phyloP scores from a whole-genome alignment of 2,888 invertebrate genomes.

The Yponomeuta cagnagella region DNA sequence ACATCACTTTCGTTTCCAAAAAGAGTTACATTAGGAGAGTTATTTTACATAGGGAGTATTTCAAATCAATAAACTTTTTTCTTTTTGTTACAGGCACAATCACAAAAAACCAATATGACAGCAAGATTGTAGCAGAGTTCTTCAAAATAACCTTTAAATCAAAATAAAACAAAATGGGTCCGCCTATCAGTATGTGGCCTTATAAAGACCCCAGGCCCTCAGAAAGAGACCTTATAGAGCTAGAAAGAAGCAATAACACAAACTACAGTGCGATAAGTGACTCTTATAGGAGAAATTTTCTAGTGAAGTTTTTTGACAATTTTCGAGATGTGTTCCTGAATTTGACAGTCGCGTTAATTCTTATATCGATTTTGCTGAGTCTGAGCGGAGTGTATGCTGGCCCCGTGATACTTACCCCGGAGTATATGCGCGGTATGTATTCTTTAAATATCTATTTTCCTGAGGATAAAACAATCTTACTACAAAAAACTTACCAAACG shows the following conservation, averaged over 20 bases:
- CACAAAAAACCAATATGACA: slow-evolving; percentile 40
- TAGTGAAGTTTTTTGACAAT: slow-evolving; percentile 37
- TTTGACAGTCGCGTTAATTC: slow-evolving; percentile 46
- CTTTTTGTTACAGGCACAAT: slow-evolving; percentile 24
- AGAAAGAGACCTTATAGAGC: background rate
- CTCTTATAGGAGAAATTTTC: slow-evolving; percentile 36
- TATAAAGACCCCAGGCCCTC: slow-evolving; percentile 35
- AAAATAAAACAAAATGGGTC: slow-evolving; percentile 44
- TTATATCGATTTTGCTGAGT: slow-evolving; percentile 50
- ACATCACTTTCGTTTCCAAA: too few species aligned
- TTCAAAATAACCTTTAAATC: slow-evolving; percentile 10
- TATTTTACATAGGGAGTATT: too few species aligned
- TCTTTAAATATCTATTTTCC: background rate
- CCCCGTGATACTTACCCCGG: slow-evolving; percentile 59
- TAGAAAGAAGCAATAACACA: slow-evolving; percentile 22
- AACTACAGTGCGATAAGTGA: slow-evolving; percentile 30
- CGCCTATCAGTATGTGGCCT: slow-evolving; percentile 55
- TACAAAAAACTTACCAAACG: too few species aligned
- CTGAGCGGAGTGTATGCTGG: slow-evolving; percentile 49
- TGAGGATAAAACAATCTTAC: background rate
- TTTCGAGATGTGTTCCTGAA: slow-evolving; percentile 47
- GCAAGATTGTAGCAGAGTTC: slow-evolving; percentile 36
- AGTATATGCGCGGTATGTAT: slow-evolving; percentile 61
- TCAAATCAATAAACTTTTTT: slow-evolving; percentile 1
- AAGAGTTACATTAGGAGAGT: too few species aligned